These are phyloP conservation scores for Ashinkailepas kermadecensis DNA, from an alignment of 2,888 invertebrate species.

Conservation along the genomic window DNA sequence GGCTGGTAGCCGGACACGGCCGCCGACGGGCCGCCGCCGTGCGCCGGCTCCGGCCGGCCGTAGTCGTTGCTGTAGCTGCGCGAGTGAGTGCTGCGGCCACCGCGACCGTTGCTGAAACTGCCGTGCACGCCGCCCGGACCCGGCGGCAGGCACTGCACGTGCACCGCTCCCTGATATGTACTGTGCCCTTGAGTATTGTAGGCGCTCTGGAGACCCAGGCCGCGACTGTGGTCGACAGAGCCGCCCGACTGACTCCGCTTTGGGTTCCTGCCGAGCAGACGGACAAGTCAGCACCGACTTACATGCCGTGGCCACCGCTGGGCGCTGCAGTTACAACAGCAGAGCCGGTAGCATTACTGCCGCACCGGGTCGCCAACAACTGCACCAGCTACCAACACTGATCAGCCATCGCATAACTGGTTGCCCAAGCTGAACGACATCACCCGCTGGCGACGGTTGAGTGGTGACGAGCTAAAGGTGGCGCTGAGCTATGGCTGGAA, in stretches of 20 bases:
- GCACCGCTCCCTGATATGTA: constrained; percentile 35
- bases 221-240: constrained; percentile 24
- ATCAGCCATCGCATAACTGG: too few species aligned
- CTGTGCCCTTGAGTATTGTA: constrained; percentile 21
- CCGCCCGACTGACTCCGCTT: constrained; percentile 25
- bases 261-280: background rate
- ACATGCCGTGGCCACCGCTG: too few species aligned
- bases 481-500: too few species aligned
- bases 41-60: constrained; percentile 13
- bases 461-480: too few species aligned
- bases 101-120: constrained; percentile 45
- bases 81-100: constrained; percentile 35
- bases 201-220: constrained; percentile 25
- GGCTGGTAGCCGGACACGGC: constrained; percentile 26
- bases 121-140: constrained; percentile 40
- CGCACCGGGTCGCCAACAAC: too few species aligned
- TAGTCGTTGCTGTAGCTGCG: constrained; percentile 26
- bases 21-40: constrained; percentile 15
- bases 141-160: constrained; percentile 44
- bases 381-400: too few species aligned
- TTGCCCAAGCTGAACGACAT: too few species aligned
- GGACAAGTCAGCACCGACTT: background rate
- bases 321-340: too few species aligned
- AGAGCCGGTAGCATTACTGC: too few species aligned
- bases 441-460: too few species aligned